Percentiles rank a stretch among this genome's conserved stretches.
Conservation (phyloP, 1,140 invertebrate species). For the Ladona fulva region DNA sequence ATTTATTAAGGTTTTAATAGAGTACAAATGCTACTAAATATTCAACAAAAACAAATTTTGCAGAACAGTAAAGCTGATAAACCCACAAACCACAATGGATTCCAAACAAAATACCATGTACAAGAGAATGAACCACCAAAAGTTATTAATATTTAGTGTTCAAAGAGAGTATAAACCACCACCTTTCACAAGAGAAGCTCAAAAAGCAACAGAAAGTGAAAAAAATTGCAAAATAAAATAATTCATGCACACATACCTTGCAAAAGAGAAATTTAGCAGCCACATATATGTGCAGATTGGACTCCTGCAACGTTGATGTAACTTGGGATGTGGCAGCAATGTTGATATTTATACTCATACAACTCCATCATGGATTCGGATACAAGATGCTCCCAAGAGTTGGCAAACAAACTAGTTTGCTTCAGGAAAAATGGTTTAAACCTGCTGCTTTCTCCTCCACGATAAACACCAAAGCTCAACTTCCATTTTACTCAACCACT, state of each 20-base stretch:
- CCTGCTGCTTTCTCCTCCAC: not conserved
- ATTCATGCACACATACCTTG: not conserved
- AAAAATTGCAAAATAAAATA: not conserved
- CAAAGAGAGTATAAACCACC: no score
- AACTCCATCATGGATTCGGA: not conserved
- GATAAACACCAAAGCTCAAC: not conserved
- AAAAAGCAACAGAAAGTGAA: conserved; percentile 16
- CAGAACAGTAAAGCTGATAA: no score
- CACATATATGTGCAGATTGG: conserved; percentile 4
- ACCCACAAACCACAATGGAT: no score
- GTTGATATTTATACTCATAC: not conserved
- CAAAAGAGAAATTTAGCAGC: not conserved
- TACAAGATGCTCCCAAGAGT: not conserved
- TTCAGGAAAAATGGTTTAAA: not conserved
- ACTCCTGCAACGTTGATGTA: not conserved
- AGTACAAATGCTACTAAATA: no score
- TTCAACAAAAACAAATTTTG: no score
- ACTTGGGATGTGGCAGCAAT: not conserved
- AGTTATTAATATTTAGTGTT: no score
- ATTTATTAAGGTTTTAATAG: no score
- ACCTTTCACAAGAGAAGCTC: not conserved
- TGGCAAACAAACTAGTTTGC: not conserved
- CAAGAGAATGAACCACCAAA: no score
- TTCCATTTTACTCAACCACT: no score
- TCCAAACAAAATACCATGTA: no score